A percentile compares a stretch with the other conserved stretches of the same genome.
phyloP scores from a whole-genome alignment of 2,888 invertebrate species.

The Folsomia candida region DNA sequence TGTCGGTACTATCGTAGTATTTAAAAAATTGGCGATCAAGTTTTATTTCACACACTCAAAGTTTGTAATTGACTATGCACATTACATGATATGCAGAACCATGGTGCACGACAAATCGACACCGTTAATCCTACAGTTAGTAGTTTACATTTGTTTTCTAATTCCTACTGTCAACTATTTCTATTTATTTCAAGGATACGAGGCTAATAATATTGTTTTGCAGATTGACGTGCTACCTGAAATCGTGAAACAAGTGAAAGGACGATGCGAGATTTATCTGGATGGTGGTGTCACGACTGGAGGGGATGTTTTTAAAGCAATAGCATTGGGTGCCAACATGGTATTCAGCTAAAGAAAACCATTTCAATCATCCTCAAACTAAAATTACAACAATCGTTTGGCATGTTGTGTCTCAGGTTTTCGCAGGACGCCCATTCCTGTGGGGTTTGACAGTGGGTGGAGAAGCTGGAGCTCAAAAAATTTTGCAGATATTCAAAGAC shows the following conservation, averaged over 20 bases:
- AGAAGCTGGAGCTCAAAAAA: slow-evolving; percentile 70
- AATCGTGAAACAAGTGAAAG: slow-evolving; percentile 68
- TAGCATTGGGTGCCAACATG: slow-evolving; percentile 86
- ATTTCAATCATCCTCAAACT: background rate
- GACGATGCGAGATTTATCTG: slow-evolving; percentile 73
- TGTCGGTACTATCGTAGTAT: too few species aligned
- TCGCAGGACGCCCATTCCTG: slow-evolving; percentile 78
- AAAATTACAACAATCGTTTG: background rate
- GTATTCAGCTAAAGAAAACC: slow-evolving; percentile 55
- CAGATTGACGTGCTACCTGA: slow-evolving; percentile 58
- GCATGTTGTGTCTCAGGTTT: slow-evolving; percentile 60
- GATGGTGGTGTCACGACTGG: slow-evolving; percentile 84
- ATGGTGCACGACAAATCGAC: slow-evolving; percentile 87
- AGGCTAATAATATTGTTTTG: background rate
- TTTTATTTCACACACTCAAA: too few species aligned
- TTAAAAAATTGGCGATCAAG: too few species aligned
- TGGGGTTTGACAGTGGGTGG: slow-evolving; percentile 82
- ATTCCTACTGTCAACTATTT: background rate
- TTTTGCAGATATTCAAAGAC: slow-evolving; percentile 69
- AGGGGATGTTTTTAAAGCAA: slow-evolving; percentile 83
- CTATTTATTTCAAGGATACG: background rate
- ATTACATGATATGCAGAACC: too few species aligned
- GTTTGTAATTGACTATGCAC: too few species aligned
- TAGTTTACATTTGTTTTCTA: background rate
- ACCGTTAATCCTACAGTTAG: slow-evolving; percentile 76